Evolutionary conservation across 2,113 vertebrate genomes (phyloP).

Genomic region (Corvus hawaiiensis): DNA sequence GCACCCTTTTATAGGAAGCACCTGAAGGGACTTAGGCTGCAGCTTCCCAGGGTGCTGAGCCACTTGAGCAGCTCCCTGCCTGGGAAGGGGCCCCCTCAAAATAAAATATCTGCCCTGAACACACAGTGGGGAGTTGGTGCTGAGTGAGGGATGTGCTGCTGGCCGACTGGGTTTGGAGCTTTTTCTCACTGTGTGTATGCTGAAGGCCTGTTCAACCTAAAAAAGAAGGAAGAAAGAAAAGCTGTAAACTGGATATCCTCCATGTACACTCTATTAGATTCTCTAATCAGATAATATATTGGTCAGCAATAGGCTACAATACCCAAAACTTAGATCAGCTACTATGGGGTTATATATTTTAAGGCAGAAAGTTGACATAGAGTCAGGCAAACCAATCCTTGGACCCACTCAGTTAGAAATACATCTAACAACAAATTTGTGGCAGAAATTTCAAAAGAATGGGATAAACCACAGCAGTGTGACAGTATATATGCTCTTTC

Average conservation of each 20-base stretch:
- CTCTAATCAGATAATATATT: background rate
- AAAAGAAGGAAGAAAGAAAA: background rate
- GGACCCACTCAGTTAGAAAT: background rate
- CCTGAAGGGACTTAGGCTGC: background rate
- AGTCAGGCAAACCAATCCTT: background rate
- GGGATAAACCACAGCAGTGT: background rate
- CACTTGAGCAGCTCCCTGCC: background rate
- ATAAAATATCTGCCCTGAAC: background rate
- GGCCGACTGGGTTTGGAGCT: background rate
- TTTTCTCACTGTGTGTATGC: background rate
- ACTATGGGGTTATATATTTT: background rate
- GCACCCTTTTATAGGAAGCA: background rate
- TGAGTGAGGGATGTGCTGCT: background rate
- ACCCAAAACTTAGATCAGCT: background rate
- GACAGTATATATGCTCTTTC: background rate
- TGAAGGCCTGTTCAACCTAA: background rate
- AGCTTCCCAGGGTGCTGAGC: background rate
- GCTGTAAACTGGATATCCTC: background rate
- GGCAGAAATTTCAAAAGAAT: background rate
- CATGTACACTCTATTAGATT: background rate
- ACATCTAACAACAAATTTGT: background rate
- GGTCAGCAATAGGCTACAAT: background rate
- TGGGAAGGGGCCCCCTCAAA: background rate
- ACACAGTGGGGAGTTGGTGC: rapidly evolving
- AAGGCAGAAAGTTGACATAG: background rate